Conservation (phyloP, 1,140 invertebrate genomes). For the Laodelphax striatellus region DNA sequence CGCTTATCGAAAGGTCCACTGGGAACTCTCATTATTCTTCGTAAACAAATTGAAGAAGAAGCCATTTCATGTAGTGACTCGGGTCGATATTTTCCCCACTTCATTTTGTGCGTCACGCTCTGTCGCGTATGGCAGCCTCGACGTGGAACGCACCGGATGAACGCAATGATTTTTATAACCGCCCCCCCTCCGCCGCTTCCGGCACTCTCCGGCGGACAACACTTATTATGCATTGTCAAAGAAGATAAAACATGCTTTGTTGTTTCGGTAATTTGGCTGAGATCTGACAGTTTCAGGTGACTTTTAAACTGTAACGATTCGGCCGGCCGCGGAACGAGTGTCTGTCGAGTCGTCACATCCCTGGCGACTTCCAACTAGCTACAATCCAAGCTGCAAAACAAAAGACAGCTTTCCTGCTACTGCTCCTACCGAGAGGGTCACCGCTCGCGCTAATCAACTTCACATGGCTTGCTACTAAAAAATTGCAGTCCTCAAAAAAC, state of each 20-base stretch:
- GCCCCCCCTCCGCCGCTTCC: conserved; percentile 15
- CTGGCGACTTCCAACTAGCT: neutral
- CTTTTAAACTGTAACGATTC: conserved; percentile 6
- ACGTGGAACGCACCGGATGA: conserved; percentile 23
- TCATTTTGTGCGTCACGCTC: conserved; percentile 16
- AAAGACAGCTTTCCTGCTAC: too few relatives aligned
- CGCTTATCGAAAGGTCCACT: neutral
- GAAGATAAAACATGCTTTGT: conserved; percentile 18
- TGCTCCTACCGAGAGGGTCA: too few relatives aligned
- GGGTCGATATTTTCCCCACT: conserved; percentile 15
- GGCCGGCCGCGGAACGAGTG: neutral
- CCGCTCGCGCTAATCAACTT: too few relatives aligned
- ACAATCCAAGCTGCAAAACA: neutral
- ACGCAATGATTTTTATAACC: conserved; percentile 24
- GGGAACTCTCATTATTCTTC: neutral
- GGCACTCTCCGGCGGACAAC: conserved; percentile 6
- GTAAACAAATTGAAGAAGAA: conserved; percentile 4
- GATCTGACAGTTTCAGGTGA: conserved; percentile 13
- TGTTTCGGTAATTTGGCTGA: conserved; percentile 16
- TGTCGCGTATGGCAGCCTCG: conserved; percentile 15
- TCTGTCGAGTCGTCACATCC: neutral
- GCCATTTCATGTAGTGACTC: neutral
- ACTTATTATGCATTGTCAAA: conserved; percentile 24
- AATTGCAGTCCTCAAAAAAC: too few relatives aligned
- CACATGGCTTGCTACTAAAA: too few relatives aligned